Evolutionary conservation across 2,888 invertebrate genomes (phyloP), one percentile per base, ranked within the genome.

Genomic region (Lamellibrachia columna): DNA sequence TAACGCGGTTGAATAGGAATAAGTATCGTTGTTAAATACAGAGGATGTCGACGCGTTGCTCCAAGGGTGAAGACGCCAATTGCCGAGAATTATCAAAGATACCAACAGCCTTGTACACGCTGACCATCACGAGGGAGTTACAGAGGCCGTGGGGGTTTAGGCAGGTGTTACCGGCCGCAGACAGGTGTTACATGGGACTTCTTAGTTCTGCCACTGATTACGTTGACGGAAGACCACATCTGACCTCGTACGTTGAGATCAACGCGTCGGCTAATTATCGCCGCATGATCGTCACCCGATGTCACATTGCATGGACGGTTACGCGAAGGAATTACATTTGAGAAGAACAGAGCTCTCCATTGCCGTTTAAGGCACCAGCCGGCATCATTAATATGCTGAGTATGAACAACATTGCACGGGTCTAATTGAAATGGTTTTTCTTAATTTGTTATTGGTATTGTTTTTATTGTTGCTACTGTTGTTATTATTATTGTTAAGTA

Each of bases 191-290:
- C 75, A n/a, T 75, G 22, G 15, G 75, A 75, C 75, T 75, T 75
- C 75, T n/a, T 75, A 75, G 75, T 75, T 22, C 22, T 75, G 75
- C 22, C 22, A 75, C 22, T 75, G 22, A n/a, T 75, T 75, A 75
- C 75, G 75, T 75, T 75, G 75, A 75, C 75, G 22, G 75, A 75
- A 75, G 75, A 15, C 75, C 22, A n/a, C 75, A 40, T n/a, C 75
- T 4, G 55, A 55, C 3, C 55, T 1, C 55, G 55, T 55, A 55
- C 8, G 9, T 55, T 9, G 22, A 75, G 75, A 75, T 75, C 75
- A 75, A 75, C 75, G 75, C 75, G 15, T 75, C 75, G 22, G 75
- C 75, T 75, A 75, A 75, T 75, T 75, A 75, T 75, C 75, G 75
- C 75, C 15, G 75, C 22, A 6, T 75, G 75, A 3, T 75, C 22